These are phyloP conservation scores for Thrips palmi DNA, from an alignment of 1,140 invertebrate species.

Conservation along the genomic window DNA sequence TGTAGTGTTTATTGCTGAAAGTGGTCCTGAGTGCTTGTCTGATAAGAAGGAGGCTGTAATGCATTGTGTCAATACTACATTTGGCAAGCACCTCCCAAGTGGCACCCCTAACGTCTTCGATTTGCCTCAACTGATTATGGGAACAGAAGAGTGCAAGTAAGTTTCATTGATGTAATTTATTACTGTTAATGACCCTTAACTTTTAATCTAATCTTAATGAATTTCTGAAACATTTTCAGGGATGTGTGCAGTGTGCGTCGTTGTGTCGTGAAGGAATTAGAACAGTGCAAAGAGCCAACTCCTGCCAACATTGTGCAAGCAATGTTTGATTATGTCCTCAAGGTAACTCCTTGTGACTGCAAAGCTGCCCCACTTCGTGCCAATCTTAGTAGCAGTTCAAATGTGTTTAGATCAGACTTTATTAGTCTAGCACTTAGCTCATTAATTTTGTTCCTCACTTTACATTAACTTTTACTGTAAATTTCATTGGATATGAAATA, in stretches of 20 bases:
- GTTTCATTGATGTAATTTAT: slow-evolving; percentile 15
- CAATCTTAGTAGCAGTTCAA: too few relatives aligned
- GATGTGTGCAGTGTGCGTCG: slow-evolving; percentile 36
- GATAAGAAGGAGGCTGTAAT: slow-evolving; percentile 36
- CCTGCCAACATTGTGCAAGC: slow-evolving; percentile 60
- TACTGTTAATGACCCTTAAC: slow-evolving; percentile 1
- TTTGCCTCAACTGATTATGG: slow-evolving; percentile 33
- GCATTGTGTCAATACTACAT: slow-evolving; percentile 41
- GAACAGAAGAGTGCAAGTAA: slow-evolving; percentile 31
- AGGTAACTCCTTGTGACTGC: slow-evolving; percentile 49
- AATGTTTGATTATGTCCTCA: slow-evolving; percentile 49
- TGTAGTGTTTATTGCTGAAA: slow-evolving; percentile 58
- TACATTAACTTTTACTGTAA: too few relatives aligned
- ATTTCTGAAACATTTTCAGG: slow-evolving; percentile 21
- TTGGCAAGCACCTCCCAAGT: slow-evolving; percentile 26
- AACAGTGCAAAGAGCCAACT: slow-evolving; percentile 48
- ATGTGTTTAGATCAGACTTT: too few relatives aligned
- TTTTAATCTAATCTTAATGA: not conserved
- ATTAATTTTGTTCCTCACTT: too few relatives aligned
- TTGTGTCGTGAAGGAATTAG: slow-evolving; percentile 42
- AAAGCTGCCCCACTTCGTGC: too few relatives aligned
- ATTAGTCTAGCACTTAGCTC: too few relatives aligned
- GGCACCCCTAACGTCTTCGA: slow-evolving; percentile 19
- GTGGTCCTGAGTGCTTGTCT: slow-evolving; percentile 50
- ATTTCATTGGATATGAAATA: too few relatives aligned